Base-by-base conservation (phyloP, 1,140 invertebrate genomes). In the Trachymyrmex septentrionalis region DNA sequence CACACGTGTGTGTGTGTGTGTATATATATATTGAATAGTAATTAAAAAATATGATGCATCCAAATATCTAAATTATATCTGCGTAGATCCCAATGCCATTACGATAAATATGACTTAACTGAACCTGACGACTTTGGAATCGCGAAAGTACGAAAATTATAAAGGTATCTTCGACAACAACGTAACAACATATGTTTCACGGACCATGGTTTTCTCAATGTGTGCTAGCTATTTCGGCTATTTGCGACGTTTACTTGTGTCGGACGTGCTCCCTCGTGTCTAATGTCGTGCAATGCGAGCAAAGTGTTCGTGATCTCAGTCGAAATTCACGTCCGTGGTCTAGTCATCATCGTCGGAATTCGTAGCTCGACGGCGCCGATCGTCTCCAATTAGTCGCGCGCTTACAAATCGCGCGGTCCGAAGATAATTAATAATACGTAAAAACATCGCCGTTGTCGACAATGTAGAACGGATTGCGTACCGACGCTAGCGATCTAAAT, bases 221-320 rank as follows among this genome's bases (percentile, higher is more conserved):
- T 81, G 87, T 76, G 66, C 72, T 84, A 92, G 88, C 86, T 92
- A 92, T 92, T 92, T 91, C 87, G 91, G 92, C 87, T 86, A 85
- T 92, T 85, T 85, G 67, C 85, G 85, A 85, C 86, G 64, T 75
- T 76, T 77, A 72, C 66, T 64, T 53, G 81, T 80, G 86, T 88
- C 84, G 12, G 81, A 84, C 48, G 50, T 53, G 86, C 59, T 64
- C 66, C 71, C 61, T 81, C 75, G 84, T 66, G 27, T 53, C 64
- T 50, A 64, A 80, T 86, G 38, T 72, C 64, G 55, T 66, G 61
- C 82, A 81, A 90, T 66, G 53, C 44, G 86, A 76, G 75, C 86
- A 85, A 85, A 81, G 75, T 57, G 63, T 66, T 84, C 59, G 21
- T 44, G 63, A 53, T 75, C 38, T 55, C n/a, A 16, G 73, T 10